These are phyloP conservation scores for Sminthurinus aureus DNA, from an alignment of 2,888 invertebrate genomes.

Conservation along the genomic window DNA sequence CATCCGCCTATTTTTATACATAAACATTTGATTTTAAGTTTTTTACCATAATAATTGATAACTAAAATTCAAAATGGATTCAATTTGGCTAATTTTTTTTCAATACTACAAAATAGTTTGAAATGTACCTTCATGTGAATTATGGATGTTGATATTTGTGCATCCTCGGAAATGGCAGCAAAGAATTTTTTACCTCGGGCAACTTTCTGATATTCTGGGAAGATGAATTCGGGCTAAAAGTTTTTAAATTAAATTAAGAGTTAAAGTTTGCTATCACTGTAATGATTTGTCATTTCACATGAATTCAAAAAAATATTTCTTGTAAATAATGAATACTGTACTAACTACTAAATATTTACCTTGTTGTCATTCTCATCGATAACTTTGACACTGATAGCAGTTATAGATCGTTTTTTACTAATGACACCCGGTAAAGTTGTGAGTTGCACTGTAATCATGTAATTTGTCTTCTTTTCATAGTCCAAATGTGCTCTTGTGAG, in stretches of 20 bases:
- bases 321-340: neutral
- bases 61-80: neutral
- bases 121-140: conserved; percentile 75
- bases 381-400: conserved; percentile 75
- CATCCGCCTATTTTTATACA: conserved; percentile 72
- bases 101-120: conserved; percentile 37
- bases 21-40: neutral
- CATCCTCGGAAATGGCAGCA: conserved; percentile 77
- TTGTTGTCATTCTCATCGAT: conserved; percentile 89
- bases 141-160: conserved; percentile 76
- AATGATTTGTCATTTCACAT: too few species aligned
- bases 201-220: conserved; percentile 70
- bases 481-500: conserved; percentile 73
- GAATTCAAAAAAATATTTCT: neutral
- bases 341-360: conserved; percentile 32
- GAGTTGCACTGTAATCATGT: conserved; percentile 74
- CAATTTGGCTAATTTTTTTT: neutral
- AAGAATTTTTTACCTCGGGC: conserved; percentile 75
- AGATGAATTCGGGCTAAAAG: conserved; percentile 75
- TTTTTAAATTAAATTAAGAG: neutral
- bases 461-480: conserved; percentile 73
- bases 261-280: too few species aligned
- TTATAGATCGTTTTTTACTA: conserved; percentile 77
- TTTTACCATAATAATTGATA: too few species aligned
- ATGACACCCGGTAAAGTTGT: conserved; percentile 82